Evolutionary conservation across 2,113 vertebrate species (phyloP).

Genomic region (Coptodon bakossiorum): DNA sequence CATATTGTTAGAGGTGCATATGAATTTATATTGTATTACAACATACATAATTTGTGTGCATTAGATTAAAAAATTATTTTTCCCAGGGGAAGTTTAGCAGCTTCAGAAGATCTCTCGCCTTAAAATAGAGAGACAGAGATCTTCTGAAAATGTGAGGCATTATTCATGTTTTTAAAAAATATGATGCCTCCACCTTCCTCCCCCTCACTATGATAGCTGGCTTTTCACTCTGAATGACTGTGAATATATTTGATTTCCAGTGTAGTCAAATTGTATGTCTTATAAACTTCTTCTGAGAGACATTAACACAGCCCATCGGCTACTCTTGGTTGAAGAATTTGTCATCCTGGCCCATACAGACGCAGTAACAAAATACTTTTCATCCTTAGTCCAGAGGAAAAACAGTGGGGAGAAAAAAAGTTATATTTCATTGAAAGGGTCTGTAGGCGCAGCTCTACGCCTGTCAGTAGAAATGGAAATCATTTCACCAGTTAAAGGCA

Average conservation of each 20-base stretch:
- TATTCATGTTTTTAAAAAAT: background rate
- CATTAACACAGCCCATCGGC: background rate
- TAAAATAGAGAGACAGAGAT: background rate
- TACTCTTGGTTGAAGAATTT: background rate
- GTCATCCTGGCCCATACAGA: background rate
- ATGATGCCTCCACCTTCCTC: background rate
- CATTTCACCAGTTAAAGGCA: background rate
- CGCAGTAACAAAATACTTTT: background rate
- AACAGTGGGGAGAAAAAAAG: background rate
- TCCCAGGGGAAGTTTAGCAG: background rate
- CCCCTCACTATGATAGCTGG: background rate
- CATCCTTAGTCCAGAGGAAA: background rate
- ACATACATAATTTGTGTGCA: background rate
- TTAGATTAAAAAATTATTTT: background rate
- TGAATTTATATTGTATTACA: background rate
- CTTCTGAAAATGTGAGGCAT: background rate
- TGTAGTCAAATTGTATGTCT: background rate
- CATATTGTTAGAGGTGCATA: background rate
- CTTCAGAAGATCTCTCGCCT: background rate
- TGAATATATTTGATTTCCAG: background rate
- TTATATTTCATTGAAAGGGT: background rate
- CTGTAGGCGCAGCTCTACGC: background rate
- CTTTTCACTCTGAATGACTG: background rate
- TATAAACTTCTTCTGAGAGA: background rate
- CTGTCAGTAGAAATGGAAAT: background rate